These are phyloP conservation scores for Trichosurus vulpecula DNA, from an alignment of 2,797 vertebrate genomes.

Conservation along the genomic window DNA sequence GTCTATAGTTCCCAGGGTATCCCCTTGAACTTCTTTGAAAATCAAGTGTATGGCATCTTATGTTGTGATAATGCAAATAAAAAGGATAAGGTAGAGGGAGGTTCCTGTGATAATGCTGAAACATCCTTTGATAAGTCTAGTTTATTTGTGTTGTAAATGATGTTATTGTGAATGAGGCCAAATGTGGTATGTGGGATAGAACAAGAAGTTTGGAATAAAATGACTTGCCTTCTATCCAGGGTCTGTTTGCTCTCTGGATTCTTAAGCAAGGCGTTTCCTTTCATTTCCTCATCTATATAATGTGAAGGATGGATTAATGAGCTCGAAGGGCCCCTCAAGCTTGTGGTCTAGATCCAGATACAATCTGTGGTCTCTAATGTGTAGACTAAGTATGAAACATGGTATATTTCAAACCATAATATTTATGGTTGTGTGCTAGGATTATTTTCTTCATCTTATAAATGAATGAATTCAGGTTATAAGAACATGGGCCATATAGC, in stretches of 20 bases:
- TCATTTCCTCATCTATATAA: not conserved
- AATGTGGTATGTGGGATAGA: not conserved
- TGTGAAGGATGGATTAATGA: not conserved
- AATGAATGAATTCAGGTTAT: not conserved
- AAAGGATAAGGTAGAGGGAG: not conserved
- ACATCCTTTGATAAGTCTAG: not conserved
- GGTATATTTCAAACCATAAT: not conserved
- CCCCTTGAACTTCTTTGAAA: not conserved
- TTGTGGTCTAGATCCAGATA: not conserved
- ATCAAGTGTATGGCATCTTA: not conserved
- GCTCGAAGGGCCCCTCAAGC: not conserved
- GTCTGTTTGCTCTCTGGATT: not conserved
- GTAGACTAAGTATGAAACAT: not conserved
- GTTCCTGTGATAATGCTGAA: not conserved
- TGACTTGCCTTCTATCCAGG: not conserved
- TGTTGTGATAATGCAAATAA: not conserved
- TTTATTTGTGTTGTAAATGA: not conserved
- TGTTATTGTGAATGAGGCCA: not conserved
- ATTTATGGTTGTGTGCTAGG: not conserved
- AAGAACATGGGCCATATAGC: not conserved
- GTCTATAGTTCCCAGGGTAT: slow-evolving; percentile 13
- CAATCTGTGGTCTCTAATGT: not conserved
- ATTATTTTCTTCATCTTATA: not conserved
- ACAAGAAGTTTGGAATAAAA: not conserved
- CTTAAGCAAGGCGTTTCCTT: not conserved